Evolutionary conservation across 2,888 invertebrate genomes (phyloP), one percentile per base, ranked within the genome.

Genomic region (Seladonia tumulorum): DNA sequence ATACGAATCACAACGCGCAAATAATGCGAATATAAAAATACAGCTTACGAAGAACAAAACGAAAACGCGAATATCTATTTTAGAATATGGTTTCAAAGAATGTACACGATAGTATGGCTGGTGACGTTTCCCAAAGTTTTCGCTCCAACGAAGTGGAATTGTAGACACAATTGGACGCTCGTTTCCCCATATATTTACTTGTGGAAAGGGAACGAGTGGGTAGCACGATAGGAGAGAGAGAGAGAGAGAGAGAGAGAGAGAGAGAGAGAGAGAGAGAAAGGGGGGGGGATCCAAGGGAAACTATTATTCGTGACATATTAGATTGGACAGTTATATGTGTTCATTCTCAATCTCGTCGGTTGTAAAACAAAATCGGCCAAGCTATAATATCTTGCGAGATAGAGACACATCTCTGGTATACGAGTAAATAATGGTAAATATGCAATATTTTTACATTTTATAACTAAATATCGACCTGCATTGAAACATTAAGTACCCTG

Each of bases 111-210:
- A 57, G 49, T 66, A 29, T 10, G 22, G 25, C 35, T 63, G 47
- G 73, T 70, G 70, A n/a, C 75, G 35, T 72, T 86, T 75, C 72
- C 66, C 53, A 47, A 81, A 74, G 63, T 86, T 86, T 68, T 70
- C 72, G 75, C 57, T 85, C n/a, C 70, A 81, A 42, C 76, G 73
- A 77, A 47, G 47, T 70, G 57, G 70, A 74, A 60, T 82, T 71
- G 74, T 42, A 42, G 35, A 73, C 47, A 76, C 79, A 77, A 86
- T 77, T 77, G 86, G 57, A 57, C 14, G 66, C 74, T 53, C 57
- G 49, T 74, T 76, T 75, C n/a, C 16, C 25, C 47, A 25, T 79
- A 63, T 73, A 74, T 85, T 74, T 79, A 53, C 74, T 76, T 42
- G 63, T 76, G 79, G 68, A 75, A 81, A 72, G 71, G 22, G 45